Conservation (phyloP, 2,888 invertebrate genomes). For the Clistopyga incitator region DNA sequence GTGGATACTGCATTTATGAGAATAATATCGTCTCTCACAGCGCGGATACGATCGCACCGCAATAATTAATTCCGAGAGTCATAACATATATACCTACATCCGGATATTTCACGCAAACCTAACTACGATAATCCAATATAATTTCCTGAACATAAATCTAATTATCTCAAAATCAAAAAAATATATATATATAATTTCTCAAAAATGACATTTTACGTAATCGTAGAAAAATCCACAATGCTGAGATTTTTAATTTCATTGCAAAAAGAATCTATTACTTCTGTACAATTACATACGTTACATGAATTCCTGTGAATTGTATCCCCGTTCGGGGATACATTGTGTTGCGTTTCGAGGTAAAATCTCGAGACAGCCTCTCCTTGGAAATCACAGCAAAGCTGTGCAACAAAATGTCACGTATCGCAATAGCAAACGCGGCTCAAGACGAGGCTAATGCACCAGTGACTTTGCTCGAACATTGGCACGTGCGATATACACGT, state of each 20-base stretch:
- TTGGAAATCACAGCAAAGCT: slow-evolving; percentile 37
- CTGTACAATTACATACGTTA: background rate
- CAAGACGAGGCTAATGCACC: slow-evolving; percentile 49
- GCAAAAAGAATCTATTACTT: background rate
- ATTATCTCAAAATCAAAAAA: background rate
- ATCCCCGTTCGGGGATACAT: no score
- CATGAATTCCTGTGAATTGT: background rate
- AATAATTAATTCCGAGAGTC: slow-evolving; percentile 2
- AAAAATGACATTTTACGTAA: no score
- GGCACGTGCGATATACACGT: background rate
- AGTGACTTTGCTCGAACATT: slow-evolving; percentile 39
- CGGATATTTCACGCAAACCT: background rate
- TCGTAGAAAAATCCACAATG: background rate
- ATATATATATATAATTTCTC: no score
- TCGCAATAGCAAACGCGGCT: slow-evolving; percentile 44
- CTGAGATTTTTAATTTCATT: background rate
- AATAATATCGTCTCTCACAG: background rate
- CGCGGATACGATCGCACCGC: background rate
- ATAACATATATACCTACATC: background rate
- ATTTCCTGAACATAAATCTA: background rate
- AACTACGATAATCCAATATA: slow-evolving; percentile 7
- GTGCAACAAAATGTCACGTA: slow-evolving; percentile 63
- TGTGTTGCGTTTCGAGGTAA: background rate
- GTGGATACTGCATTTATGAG: no score
- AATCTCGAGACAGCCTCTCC: slow-evolving; percentile 27